Evolutionary conservation across 2,888 invertebrate species (phyloP).

Genomic region (Podotricha telesiphe): DNA sequence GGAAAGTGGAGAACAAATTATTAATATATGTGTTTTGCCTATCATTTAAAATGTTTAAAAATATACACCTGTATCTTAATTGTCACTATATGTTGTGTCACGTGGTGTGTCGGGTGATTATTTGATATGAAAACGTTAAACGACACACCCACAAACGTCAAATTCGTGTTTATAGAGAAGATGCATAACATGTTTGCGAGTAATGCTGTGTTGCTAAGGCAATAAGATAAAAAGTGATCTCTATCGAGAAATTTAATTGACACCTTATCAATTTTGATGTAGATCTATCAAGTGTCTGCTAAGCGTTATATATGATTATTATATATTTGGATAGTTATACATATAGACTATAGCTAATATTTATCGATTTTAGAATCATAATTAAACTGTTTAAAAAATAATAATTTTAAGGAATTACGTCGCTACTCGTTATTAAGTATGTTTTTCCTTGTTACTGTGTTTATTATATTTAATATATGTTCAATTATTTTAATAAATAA

Average conservation of each 20-base stretch:
- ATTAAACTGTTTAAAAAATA: background rate
- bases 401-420: background rate
- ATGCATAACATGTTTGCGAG: slow-evolving; percentile 29
- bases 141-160: slow-evolving; percentile 31
- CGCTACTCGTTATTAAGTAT: background rate
- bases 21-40: background rate
- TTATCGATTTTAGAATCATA: background rate
- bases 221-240: background rate
- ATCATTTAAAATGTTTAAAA: background rate
- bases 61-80: background rate
- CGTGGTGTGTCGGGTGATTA: background rate
- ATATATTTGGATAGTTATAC: background rate
- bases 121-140: slow-evolving; percentile 17
- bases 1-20: background rate
- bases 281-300: too few relatives aligned
- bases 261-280: too few relatives aligned
- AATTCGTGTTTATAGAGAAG: slow-evolving; percentile 6
- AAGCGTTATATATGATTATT: too few relatives aligned
- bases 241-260: background rate
- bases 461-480: background rate
- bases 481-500: too few relatives aligned
- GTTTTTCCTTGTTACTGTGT: background rate
- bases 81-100: background rate
- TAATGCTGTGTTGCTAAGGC: background rate
- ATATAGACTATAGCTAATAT: too few relatives aligned